Percentiles rank a stretch among this genome's conserved stretches.
These are phyloP conservation scores for Psophia crepitans DNA, from an alignment of 2,113 vertebrate genomes.

Conservation along the genomic window DNA sequence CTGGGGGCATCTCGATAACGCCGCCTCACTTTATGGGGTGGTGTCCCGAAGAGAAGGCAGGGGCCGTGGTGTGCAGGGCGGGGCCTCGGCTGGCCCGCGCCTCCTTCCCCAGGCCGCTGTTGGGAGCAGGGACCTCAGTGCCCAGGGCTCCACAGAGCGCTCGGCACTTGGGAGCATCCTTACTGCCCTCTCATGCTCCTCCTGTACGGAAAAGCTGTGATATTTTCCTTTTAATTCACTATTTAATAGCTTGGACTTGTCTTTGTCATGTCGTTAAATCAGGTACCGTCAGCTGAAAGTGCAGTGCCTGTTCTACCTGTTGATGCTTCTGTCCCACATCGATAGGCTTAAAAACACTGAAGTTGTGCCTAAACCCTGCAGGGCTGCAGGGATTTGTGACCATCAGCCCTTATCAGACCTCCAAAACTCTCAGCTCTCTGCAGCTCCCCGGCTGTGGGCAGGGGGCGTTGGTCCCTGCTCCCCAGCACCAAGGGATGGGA, in stretches of 20 bases:
- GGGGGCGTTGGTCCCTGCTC: no score
- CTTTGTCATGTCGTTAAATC: accelerated
- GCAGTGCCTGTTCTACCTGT: neutral
- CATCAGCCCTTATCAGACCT: neutral
- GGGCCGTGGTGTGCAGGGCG: accelerated
- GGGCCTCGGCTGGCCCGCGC: neutral
- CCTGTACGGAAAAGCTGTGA: accelerated
- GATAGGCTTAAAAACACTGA: accelerated
- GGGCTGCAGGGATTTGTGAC: neutral
- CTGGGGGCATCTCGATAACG: accelerated
- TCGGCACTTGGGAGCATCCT: neutral
- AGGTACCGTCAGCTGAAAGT: neutral
- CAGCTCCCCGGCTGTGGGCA: no score
- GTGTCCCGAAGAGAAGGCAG: neutral
- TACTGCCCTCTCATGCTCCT: neutral
- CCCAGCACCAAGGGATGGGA: no score
- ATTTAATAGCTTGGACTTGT: neutral
- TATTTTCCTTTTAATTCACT: neutral
- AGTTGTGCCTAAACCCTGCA: accelerated
- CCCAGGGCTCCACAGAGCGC: neutral
- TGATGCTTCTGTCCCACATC: neutral
- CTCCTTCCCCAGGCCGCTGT: neutral
- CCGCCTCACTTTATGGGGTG: neutral
- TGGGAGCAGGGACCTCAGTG: neutral
- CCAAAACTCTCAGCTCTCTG: no score